Evolutionary conservation across 2,888 invertebrate genomes (phyloP), one percentile per base, ranked within the genome.

Genomic region (Phortica okadai): DNA sequence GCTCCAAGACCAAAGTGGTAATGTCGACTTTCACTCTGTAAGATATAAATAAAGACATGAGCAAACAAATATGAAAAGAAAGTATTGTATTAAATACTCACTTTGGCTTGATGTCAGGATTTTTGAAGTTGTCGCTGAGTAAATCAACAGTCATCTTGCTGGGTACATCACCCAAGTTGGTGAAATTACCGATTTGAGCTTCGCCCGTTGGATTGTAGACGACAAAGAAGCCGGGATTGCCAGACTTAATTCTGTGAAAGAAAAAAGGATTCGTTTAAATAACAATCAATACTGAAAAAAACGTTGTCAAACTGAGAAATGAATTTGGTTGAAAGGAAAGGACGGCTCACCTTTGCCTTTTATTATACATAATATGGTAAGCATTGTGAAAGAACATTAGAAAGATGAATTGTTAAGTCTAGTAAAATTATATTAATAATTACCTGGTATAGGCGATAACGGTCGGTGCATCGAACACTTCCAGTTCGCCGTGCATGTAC

Each of bases 151-250:
- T 93, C 88, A 96, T 92, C 83, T 94, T 92, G 11, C 91, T 92
- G 0, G 95, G 93, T 78, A 95, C 89, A 1, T 84, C 86, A 10
- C 62, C 33, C 45, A 93, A 84, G 5, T 85, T 82, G 0, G 93
- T 92, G 67, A 96, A 93, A 89, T 95, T 93, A 72, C 94, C 93
- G 2, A 89, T 89, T 8, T 92, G 92, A 4, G 89, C 89, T 45
- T 90, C 88, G 10, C 90, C 90, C 0, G 92, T 92, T 16, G 95
- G 94, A 92, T 97, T 96, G 86, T 94, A 94, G 72, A 95, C 93
- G 41, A 95, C 94, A 83, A 95, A 92, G 91, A 94, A 95, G 25
- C 96, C 96, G 0, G 95, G 95, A 92, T 94, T 95, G 0, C 95
- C 96, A 21, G 93, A 91, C 90, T 95, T 95, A 89, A 95, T 93